A percentile compares a stretch with the other conserved stretches of the same genome.
Conservation (phyloP, 1,140 invertebrate genomes). For the Oryzaephilus surinamensis region DNA sequence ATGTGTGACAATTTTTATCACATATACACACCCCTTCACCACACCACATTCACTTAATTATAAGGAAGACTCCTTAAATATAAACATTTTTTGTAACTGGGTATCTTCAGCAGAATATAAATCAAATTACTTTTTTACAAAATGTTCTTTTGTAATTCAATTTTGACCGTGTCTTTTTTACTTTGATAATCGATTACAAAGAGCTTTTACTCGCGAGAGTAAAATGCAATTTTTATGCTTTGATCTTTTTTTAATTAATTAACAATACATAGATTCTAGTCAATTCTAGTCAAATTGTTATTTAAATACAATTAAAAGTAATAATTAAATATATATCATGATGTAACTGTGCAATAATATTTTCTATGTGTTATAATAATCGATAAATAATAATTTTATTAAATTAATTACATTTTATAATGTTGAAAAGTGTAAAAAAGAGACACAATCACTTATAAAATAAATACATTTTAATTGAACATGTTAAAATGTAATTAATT, state of each 20-base stretch:
- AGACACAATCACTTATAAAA: slow-evolving; percentile 30
- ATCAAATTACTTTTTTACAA: no score
- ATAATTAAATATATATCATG: slow-evolving; percentile 20
- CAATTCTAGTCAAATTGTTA: slow-evolving; percentile 14
- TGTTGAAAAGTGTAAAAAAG: slow-evolving; percentile 10
- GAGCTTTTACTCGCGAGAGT: no score
- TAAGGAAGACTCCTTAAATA: slow-evolving; percentile 24
- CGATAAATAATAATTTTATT: slow-evolving; percentile 2
- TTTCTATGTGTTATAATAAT: slow-evolving; percentile 4
- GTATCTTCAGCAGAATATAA: no score
- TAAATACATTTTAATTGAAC: background rate
- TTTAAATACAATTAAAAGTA: slow-evolving; percentile 13
- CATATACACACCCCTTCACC: slow-evolving; percentile 10
- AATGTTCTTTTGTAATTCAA: no score
- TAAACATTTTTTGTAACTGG: no score
- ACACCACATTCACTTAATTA: no score
- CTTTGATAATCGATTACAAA: no score
- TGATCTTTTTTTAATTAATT: no score
- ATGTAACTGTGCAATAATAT: slow-evolving; percentile 19
- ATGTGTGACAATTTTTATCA: slow-evolving; percentile 11
- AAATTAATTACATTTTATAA: slow-evolving; percentile 12
- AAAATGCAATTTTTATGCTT: background rate
- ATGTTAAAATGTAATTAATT: background rate
- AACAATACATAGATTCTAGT: slow-evolving; percentile 11
- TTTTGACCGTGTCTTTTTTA: no score